Base-by-base conservation (phyloP, 2,113 vertebrate genomes). In the Chionomys nivalis region DNA sequence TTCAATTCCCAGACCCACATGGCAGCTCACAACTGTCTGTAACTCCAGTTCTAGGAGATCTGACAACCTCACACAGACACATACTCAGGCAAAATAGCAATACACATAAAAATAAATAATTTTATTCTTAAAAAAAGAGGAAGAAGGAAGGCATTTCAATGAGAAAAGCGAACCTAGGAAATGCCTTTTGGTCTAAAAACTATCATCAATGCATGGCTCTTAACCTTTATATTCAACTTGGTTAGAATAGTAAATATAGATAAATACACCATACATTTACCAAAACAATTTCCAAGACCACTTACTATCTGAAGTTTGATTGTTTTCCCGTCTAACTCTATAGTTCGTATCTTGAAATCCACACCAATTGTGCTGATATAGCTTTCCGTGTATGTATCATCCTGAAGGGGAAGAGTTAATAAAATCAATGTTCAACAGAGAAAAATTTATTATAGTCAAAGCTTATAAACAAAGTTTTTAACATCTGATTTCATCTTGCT, bases 281-380 rank as follows among this genome's bases (percentile, higher is more conserved):
- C 36, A 96, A 95, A 85, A 82, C 47, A 73, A 9, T 72, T 89
- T 89, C 36, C 85, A 90, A 63, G 87, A 77, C 21, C 47, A 99
- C 99, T 99, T 99, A 99, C 99, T 97, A 99, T 99, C 98, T 99
- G 99, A 97, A 99, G 99, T 97, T 99, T 99, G 98, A 99, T 99
- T 97, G 99, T 99, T 98, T 99, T 99, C 70, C 99, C 99, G 93
- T 99, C 99, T 98, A 99, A 98, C 97, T 99, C 99, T 99, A 99
- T 99, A 98, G 99, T 99, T 98, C 99, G 99, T 98, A 99, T 99
- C 99, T 99, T 99, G 98, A 99, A 99, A 98, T 99, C 99, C 98
- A 99, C 99, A 85, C 99, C 99, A 96, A 99, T 99, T 94, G 99
- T 99, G 98, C 99, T 99, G 98, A 99, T 99, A 97, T 99, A 99